phyloP scores from a whole-genome alignment of 2,797 vertebrate species.

The Schizothorax lantsangensis region DNA sequence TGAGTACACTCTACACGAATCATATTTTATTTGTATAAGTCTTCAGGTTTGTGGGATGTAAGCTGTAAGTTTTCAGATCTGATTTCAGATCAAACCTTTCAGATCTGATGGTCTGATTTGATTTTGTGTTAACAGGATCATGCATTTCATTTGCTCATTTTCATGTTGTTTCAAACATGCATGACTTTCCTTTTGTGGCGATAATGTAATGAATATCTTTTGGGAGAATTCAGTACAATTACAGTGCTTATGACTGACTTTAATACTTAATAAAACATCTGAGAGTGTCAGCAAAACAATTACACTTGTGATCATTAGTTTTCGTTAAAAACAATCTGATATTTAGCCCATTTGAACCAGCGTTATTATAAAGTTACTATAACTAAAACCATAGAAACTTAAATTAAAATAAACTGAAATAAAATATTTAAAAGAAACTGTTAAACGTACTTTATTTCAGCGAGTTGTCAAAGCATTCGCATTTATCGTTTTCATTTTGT shows the following conservation, averaged over 20 bases:
- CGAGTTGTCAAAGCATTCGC: no score
- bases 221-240: neutral
- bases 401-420: no score
- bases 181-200: neutral
- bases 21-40: neutral
- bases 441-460: no score
- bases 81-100: neutral
- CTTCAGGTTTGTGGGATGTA: neutral
- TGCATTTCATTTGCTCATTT: neutral
- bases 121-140: neutral
- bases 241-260: neutral
- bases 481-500: no score
- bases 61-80: neutral
- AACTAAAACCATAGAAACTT: no score
- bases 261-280: neutral
- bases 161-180: neutral
- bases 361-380: no score
- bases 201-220: neutral
- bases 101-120: neutral
- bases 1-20: neutral
- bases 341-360: no score
- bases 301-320: no score
- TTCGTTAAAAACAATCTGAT: no score
- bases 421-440: no score
- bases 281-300: no score